phyloP scores from a whole-genome alignment of 2,113 vertebrate species.

The Acanthisitta chloris region DNA sequence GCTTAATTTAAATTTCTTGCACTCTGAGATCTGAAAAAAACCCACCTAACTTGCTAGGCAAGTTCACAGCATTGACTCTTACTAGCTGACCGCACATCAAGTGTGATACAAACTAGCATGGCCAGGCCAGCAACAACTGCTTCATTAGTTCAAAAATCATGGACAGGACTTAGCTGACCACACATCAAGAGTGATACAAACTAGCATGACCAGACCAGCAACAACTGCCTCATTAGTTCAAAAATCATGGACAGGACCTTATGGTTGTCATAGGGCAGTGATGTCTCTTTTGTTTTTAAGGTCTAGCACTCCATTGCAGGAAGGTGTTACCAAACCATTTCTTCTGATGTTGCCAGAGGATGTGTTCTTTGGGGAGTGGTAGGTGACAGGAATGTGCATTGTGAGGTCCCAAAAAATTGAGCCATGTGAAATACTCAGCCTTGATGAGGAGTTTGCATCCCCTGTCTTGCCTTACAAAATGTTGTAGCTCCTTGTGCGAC shows the following conservation, averaged over 20 bases:
- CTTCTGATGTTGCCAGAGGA: not conserved
- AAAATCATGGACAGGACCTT: not conserved
- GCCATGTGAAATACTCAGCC: not conserved
- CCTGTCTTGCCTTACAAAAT: not conserved
- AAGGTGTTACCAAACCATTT: not conserved
- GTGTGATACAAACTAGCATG: accelerated
- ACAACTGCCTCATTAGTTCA: not conserved
- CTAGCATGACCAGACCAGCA: not conserved
- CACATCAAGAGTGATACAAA: accelerated
- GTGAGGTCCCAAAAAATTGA: not conserved
- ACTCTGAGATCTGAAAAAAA: not conserved
- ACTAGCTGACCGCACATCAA: not conserved
- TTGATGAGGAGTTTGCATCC: accelerated
- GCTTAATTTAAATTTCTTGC: not conserved
- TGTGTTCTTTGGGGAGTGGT: accelerated
- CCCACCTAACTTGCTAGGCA: not conserved
- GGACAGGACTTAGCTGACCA: no score
- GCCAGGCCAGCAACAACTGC: not conserved
- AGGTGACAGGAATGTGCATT: not conserved
- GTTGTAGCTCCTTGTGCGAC: not conserved
- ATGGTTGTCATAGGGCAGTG: not conserved
- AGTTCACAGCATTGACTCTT: not conserved
- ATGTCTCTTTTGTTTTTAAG: not conserved
- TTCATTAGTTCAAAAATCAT: not conserved
- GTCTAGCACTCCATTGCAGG: accelerated